These are phyloP conservation scores for Lithosia quadra DNA, from an alignment of 2,888 invertebrate species.

Conservation along the genomic window DNA sequence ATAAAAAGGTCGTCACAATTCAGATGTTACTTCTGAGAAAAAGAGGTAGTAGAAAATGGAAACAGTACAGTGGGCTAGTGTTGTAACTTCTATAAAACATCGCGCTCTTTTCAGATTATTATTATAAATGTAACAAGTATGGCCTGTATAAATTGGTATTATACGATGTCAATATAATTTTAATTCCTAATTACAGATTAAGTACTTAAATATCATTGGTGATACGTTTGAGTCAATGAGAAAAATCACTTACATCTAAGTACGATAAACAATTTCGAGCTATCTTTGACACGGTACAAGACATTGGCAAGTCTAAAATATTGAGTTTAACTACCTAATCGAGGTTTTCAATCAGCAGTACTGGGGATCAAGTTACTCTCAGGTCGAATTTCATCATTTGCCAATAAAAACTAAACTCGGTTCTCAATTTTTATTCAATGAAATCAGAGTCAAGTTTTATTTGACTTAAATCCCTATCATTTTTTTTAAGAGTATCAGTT, in stretches of 20 bases:
- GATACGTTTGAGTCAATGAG: slow-evolving; percentile 56
- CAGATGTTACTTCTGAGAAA: background rate
- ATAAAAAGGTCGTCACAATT: background rate
- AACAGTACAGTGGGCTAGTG: background rate
- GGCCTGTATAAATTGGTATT: background rate
- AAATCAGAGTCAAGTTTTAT: background rate
- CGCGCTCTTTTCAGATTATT: background rate
- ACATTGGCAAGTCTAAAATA: slow-evolving; percentile 53
- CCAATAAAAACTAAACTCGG: too few relatives aligned
- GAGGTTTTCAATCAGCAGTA: slow-evolving; percentile 12
- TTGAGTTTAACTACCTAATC: slow-evolving; percentile 26
- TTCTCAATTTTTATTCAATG: background rate
- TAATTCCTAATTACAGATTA: slow-evolving; percentile 47
- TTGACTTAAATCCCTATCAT: too few relatives aligned
- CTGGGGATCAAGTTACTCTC: too few relatives aligned
- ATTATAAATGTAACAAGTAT: background rate
- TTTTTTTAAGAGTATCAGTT: too few relatives aligned
- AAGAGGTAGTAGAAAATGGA: background rate
- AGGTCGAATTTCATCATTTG: background rate
- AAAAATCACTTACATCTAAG: slow-evolving; percentile 49
- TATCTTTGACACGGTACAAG: slow-evolving; percentile 49
- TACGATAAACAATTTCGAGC: slow-evolving; percentile 42
- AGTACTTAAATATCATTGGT: slow-evolving; percentile 56
- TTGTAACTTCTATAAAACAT: background rate
- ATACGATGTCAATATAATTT: slow-evolving; percentile 24